These are phyloP conservation scores for Drosophila siamana DNA, from an alignment of 2,888 invertebrate species.

Conservation along the genomic window DNA sequence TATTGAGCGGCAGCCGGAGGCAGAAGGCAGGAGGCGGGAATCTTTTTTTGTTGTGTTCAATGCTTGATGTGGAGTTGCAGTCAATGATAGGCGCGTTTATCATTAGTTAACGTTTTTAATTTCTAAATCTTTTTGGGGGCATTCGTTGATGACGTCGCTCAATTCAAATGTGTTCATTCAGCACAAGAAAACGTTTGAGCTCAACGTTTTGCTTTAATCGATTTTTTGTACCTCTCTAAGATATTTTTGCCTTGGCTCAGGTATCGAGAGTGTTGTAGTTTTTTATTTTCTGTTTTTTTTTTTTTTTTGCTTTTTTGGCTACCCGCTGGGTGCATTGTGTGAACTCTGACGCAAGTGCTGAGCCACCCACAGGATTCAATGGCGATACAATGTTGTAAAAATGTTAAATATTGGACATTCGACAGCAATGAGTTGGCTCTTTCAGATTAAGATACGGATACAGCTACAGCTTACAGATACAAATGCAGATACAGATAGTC, in stretches of 20 bases:
- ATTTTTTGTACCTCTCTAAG: slow-evolving; percentile 66
- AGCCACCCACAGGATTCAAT: slow-evolving; percentile 74
- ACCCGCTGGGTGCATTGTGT: slow-evolving; percentile 68
- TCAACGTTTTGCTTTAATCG: slow-evolving; percentile 83
- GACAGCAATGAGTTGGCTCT: slow-evolving; percentile 68
- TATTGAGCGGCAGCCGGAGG: not conserved
- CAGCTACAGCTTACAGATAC: too few relatives aligned
- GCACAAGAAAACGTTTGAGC: slow-evolving; percentile 25
- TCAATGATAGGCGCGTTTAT: slow-evolving; percentile 60
- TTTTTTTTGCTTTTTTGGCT: slow-evolving; percentile 23
- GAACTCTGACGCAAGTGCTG: slow-evolving; percentile 63
- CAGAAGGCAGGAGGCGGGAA: slow-evolving; percentile 10
- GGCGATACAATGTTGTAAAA: slow-evolving; percentile 40
- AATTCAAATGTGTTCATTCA: slow-evolving; percentile 61
- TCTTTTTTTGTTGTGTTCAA: slow-evolving; percentile 15
- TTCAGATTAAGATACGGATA: slow-evolving; percentile 14
- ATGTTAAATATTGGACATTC: slow-evolving; percentile 32
- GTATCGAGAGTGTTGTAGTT: too few relatives aligned
- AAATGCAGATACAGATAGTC: not conserved
- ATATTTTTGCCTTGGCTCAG: slow-evolving; percentile 43
- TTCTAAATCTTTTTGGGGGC: slow-evolving; percentile 52
- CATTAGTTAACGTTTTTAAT: slow-evolving; percentile 68
- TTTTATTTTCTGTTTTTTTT: not conserved
- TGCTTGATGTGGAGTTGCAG: slow-evolving; percentile 13
- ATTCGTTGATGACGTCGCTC: slow-evolving; percentile 62